A percentile compares a stretch with the other conserved stretches of the same genome.
Evolutionary conservation across 2,797 vertebrate genomes (phyloP).

Genomic region (Gymnothorax javanicus): DNA sequence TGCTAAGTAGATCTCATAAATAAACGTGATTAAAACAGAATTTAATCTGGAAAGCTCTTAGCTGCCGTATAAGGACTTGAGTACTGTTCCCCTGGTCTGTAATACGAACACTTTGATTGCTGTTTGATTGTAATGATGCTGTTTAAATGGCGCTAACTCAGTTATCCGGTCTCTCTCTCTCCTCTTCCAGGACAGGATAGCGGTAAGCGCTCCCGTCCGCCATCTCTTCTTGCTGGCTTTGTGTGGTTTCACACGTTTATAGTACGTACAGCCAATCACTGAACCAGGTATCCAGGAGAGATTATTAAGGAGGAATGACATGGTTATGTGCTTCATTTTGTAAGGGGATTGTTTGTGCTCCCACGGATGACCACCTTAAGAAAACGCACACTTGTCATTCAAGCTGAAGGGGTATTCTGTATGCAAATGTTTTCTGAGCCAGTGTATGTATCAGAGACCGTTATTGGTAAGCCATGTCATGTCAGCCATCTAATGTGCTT

Average conservation of each 20-base stretch:
- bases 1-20: background rate
- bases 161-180: constrained; percentile 27
- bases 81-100: background rate
- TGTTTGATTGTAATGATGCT: background rate
- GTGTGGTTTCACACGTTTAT: background rate
- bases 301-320: background rate
- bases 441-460: background rate
- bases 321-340: background rate
- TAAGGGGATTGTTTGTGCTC: background rate
- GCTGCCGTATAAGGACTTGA: background rate
- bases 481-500: background rate
- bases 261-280: background rate
- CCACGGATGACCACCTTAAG: background rate
- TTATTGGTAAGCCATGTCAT: background rate
- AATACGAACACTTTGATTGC: background rate
- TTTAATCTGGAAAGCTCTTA: background rate
- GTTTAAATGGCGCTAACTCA: background rate
- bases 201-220: constrained; percentile 58
- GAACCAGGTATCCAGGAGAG: background rate
- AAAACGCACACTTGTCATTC: background rate
- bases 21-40: background rate
- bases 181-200: constrained; percentile 69
- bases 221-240: background rate
- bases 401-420: background rate
- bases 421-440: background rate